phyloP scores from a whole-genome alignment of 2,888 invertebrate genomes.

The Leptopilina drosophilae region DNA sequence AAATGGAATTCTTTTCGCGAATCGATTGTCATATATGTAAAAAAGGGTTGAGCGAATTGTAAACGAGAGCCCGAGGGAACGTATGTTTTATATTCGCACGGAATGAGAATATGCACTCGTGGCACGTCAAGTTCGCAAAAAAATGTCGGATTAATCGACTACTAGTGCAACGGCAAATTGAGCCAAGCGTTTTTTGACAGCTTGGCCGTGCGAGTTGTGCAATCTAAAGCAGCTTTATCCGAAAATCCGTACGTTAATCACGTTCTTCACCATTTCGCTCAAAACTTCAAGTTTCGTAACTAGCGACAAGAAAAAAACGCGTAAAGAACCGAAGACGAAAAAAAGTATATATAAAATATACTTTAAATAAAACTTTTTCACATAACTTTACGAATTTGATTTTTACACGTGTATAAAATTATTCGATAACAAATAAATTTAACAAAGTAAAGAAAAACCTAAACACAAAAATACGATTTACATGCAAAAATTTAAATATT shows the following conservation, averaged over 20 bases:
- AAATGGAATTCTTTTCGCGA: no score
- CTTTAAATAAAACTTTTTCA: no score
- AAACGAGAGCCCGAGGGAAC: slow-evolving; percentile 20
- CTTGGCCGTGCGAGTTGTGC: slow-evolving; percentile 26
- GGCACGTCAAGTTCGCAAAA: slow-evolving; percentile 29
- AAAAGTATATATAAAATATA: not conserved
- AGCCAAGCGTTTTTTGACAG: slow-evolving; percentile 35
- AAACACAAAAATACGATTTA: no score
- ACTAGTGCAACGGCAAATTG: slow-evolving; percentile 33
- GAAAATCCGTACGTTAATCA: slow-evolving; percentile 35
- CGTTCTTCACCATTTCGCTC: not conserved
- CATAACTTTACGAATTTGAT: no score
- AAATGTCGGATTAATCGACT: slow-evolving; percentile 37
- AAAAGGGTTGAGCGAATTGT: slow-evolving; percentile 25
- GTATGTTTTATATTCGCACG: slow-evolving; percentile 27
- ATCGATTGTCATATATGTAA: slow-evolving; percentile 16
- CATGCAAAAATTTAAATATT: no score
- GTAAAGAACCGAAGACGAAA: not conserved
- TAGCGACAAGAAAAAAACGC: not conserved
- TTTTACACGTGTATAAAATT: no score
- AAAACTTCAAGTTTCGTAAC: slow-evolving; percentile 4
- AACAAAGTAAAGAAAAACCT: no score
- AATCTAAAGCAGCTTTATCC: slow-evolving; percentile 37
- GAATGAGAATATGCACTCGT: slow-evolving; percentile 30
- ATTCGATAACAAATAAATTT: no score